These are phyloP conservation scores for Tympanuchus pallidicinctus DNA, from an alignment of 2,113 vertebrate species.

Conservation along the genomic window DNA sequence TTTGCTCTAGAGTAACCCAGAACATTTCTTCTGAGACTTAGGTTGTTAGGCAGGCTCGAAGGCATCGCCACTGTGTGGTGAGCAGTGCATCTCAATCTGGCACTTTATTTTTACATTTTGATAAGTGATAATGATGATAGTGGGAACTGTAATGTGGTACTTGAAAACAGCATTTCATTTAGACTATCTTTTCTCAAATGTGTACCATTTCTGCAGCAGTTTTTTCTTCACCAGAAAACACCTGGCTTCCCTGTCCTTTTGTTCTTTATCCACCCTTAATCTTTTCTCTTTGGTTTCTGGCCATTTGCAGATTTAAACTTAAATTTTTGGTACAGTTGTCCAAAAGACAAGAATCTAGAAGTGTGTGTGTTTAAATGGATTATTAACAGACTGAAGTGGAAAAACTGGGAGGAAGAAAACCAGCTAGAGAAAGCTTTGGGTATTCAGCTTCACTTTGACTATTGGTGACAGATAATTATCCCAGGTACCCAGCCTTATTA, in stretches of 20 bases:
- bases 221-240: not conserved
- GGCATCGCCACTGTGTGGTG: not conserved
- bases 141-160: not conserved
- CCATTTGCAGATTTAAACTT: not conserved
- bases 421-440: not conserved
- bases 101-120: not conserved
- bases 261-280: not conserved
- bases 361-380: not conserved
- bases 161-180: not conserved
- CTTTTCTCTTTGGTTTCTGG: not conserved
- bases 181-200: not conserved
- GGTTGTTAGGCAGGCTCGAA: fast-evolving
- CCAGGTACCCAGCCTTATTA: not conserved
- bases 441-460: not conserved
- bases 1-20: not conserved
- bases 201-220: not conserved
- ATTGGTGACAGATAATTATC: not conserved
- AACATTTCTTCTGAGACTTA: not conserved
- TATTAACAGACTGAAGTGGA: not conserved
- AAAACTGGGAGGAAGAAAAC: not conserved
- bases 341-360: not conserved
- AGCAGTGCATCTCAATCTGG: not conserved
- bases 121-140: not conserved
- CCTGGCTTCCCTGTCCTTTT: not conserved
- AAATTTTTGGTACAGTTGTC: not conserved